These are phyloP conservation scores for Agelaius tricolor DNA, from an alignment of 2,113 vertebrate genomes.

Conservation along the genomic window DNA sequence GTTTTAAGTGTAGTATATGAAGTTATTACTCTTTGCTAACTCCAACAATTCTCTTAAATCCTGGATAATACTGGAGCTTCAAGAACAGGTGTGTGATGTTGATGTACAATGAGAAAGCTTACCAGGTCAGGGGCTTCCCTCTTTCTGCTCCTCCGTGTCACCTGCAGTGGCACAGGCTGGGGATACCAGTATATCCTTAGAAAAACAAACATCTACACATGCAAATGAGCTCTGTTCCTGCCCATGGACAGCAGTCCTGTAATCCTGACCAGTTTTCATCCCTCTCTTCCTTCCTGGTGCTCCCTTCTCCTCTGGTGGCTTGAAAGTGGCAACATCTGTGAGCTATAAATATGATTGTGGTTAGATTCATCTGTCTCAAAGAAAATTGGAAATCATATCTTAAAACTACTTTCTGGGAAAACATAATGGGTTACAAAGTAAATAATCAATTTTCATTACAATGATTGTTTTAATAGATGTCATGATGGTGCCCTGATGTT, in stretches of 20 bases:
- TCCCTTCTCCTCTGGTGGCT: not conserved
- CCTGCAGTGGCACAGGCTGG: not conserved
- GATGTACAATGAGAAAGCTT: not conserved
- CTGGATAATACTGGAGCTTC: not conserved
- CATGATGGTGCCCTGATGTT: not conserved
- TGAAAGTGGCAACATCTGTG: not conserved
- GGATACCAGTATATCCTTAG: not conserved
- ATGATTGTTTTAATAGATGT: constrained; percentile 13
- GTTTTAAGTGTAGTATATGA: not conserved
- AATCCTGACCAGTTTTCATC: not conserved
- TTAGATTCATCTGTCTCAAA: not conserved
- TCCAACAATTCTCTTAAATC: not conserved
- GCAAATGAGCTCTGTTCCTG: not conserved
- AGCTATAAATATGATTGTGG: not conserved
- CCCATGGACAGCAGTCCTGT: not conserved
- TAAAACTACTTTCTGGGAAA: constrained; percentile 13
- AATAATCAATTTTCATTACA: constrained; percentile 23
- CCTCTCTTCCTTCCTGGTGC: not conserved
- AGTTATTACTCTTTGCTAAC: not conserved
- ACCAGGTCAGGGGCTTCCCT: not conserved
- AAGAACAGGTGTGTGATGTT: not conserved
- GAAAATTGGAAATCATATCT: not conserved
- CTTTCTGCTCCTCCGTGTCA: not conserved
- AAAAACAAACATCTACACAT: not conserved
- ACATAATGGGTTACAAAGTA: constrained; percentile 12